Evolutionary conservation across 2,888 invertebrate species (phyloP), one percentile per base, ranked within the genome.

Genomic region (Sphinx pinastri): DNA sequence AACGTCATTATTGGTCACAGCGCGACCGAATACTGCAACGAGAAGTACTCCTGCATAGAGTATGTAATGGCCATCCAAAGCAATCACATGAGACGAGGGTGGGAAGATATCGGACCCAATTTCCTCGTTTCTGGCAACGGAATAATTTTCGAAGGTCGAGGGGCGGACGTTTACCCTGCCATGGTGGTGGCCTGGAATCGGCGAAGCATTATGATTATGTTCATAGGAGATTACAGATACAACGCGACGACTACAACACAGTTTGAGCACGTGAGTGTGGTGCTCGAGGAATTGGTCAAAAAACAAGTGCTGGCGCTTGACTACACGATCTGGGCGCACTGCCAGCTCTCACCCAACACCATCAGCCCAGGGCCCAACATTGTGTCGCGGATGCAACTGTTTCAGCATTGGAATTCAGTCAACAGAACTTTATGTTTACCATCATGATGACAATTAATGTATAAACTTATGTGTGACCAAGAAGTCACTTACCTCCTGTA

Each of bases 61-160:
- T 71, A 75, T 19, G 81, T 91, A 66, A 76, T 87, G 14, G 68
- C 52, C 4, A 86, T 90, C 19, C 93, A 93, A 75, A 78, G 76
- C 16, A 79, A 84, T 2, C 87, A 91, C 70, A 78, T 88, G 16
- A 75, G 82, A 11, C 79, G 86, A 58, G 79, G 79, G 0, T 86
- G 82, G 71, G 70, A 72, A 1, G 93, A 93, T 67, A 92, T 93
- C 54, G 91, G 86, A 0, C 89, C 92, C 0, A 93, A 93, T 72
- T 93, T 84, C 70, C 84, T 93, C 0, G 86, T 93, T 5, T 84
- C 88, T 12, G 90, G 89, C 1, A 83, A 87, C 7, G 93, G 92
- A 4, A 74, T 84, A 1, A 69, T 93, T 3, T 93, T 93, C 70
- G 93, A 93, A 80, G 93, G 92, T 0, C 79, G 89, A 75, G 93